Evolutionary conservation across 2,113 vertebrate species (phyloP), one percentile per base, ranked within the genome.

Genomic region (Oryzias celebensis): DNA sequence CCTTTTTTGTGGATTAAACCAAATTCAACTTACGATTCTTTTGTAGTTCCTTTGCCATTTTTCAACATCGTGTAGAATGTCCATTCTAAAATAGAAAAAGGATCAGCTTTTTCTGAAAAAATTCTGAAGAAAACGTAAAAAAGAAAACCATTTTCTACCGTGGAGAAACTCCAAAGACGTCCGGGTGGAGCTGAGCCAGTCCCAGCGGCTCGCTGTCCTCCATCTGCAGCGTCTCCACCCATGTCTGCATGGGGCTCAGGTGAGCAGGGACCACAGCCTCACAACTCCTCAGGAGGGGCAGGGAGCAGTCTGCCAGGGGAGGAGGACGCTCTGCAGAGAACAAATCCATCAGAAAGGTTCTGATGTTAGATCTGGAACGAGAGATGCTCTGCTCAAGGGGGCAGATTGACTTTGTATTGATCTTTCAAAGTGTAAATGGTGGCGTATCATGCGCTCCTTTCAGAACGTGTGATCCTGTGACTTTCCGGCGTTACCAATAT

Each of bases 1-100:
- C 0, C 8, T 36, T 36, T 26, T 8, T 36, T 36, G 31, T 36
- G 31, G 31, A 36, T 8, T 10, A 36, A 36, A 36, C 7, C 7
- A 8, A 36, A 7, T 31, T 10, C 15, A 2, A 91, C 95, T 94
- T 85, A 95, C 94, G 20, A 97, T 93, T 86, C 94, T 92, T 85
- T 93, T 95, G 77, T 82, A 97, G 69, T 93, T 95, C 55, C 79
- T 93, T 84, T 97, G 96, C 96, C 96, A 97, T 1, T 61, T 73
- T 62, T 91, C 89, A 1, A 97, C 94, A 28, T 79, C 71, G 65
- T 96, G 91, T 8, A 96, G 85, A 49, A 96, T 87, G 43, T 97
- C 96, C 7, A 97, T 60, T 75, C 95, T 96, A 23, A 18, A 26
- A 54, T 8, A 46, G 22, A 48, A 4, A 2, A 20, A 15, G n/a